A percentile compares a stretch with the other conserved stretches of the same genome.
Conservation (phyloP, 2,113 vertebrate genomes). For the Planiliza haematocheilus region DNA sequence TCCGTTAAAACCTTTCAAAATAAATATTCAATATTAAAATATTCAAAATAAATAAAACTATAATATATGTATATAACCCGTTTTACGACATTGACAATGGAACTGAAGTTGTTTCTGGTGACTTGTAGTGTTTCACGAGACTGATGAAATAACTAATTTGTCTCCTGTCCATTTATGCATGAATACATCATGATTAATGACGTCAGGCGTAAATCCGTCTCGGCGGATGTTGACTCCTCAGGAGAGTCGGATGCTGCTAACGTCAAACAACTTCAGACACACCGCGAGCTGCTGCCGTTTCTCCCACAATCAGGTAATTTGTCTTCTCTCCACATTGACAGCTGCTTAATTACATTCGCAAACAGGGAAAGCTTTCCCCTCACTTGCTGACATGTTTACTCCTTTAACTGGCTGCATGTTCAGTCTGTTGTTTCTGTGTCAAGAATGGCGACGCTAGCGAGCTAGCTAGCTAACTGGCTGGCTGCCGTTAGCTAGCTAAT, state of each 20-base stretch:
- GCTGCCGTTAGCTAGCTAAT: constrained; percentile 38
- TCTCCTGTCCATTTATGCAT: too few species aligned
- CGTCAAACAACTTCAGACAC: constrained; percentile 52
- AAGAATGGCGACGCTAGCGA: constrained; percentile 53
- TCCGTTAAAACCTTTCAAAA: too few species aligned
- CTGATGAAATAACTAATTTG: too few species aligned
- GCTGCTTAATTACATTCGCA: neutral
- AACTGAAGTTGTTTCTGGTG: too few species aligned
- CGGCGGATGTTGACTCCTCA: constrained; percentile 58
- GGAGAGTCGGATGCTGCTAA: constrained; percentile 21
- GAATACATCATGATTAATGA: constrained; percentile 27
- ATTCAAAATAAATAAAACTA: too few species aligned
- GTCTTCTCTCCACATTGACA: neutral
- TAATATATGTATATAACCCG: too few species aligned
- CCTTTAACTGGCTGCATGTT: neutral
- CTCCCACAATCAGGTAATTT: constrained; percentile 54
- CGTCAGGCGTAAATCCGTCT: constrained; percentile 57
- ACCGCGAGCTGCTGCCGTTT: constrained; percentile 12
- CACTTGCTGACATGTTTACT: rapidly evolving
- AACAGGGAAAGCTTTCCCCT: neutral
- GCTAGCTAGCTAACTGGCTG: constrained; percentile 32
- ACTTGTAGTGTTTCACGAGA: too few species aligned
- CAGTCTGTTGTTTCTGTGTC: constrained; percentile 18
- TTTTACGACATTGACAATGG: too few species aligned
- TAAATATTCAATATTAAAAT: too few species aligned